Evolutionary conservation across 2,888 invertebrate species (phyloP).

Genomic region (Lissonota sp.): DNA sequence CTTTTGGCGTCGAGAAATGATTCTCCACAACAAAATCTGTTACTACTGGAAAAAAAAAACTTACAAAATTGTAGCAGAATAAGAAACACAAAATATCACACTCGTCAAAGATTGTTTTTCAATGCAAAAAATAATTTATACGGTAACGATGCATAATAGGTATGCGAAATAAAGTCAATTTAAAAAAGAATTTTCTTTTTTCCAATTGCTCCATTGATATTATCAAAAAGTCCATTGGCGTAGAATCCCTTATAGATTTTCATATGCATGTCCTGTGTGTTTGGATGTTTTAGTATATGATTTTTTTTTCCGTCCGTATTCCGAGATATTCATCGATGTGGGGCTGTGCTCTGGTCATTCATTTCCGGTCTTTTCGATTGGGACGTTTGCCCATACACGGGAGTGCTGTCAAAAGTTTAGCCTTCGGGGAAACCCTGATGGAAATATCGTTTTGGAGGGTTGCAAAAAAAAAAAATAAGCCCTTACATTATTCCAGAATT

Average conservation of each 20-base stretch:
- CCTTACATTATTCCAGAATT: too few relatives aligned
- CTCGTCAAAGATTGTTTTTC: too few relatives aligned
- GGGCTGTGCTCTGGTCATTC: slow-evolving; percentile 40
- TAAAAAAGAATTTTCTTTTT: background rate
- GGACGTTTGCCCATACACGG: slow-evolving; percentile 43
- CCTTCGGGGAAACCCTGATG: slow-evolving; percentile 22
- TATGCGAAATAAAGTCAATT: too few relatives aligned
- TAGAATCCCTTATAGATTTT: background rate
- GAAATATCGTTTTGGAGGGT: too few relatives aligned
- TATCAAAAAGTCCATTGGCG: background rate
- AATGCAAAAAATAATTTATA: too few relatives aligned
- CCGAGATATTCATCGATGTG: slow-evolving; percentile 25
- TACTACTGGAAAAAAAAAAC: too few relatives aligned
- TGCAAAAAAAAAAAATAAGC: too few relatives aligned
- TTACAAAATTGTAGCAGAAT: too few relatives aligned
- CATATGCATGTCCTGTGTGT: slow-evolving; percentile 11
- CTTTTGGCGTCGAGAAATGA: too few relatives aligned
- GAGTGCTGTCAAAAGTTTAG: background rate
- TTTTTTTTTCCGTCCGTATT: slow-evolving; percentile 38
- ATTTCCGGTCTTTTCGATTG: slow-evolving; percentile 59
- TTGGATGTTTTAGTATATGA: slow-evolving; percentile 11
- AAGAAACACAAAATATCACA: too few relatives aligned
- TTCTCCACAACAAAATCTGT: too few relatives aligned
- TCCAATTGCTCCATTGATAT: background rate
- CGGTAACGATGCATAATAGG: too few relatives aligned